Evolutionary conservation across 2,888 invertebrate species (phyloP).

Genomic region (Thysanoteuthis rhombus): DNA sequence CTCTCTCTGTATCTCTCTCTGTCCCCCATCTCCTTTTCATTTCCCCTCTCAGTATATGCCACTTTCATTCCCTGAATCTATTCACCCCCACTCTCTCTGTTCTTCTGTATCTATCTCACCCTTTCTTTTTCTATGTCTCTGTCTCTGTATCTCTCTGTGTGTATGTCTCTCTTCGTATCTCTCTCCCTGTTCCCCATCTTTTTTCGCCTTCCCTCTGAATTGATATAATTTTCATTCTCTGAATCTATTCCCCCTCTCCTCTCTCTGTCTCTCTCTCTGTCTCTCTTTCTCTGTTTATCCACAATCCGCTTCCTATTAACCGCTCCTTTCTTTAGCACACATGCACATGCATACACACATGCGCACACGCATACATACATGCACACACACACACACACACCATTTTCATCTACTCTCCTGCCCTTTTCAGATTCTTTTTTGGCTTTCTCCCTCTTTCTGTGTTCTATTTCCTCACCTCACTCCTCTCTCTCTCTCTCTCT

Average conservation of each 20-base stretch:
- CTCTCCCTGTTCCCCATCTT: not conserved
- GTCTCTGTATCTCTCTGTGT: not conserved
- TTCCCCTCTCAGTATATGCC: not conserved
- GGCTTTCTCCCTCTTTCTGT: not conserved
- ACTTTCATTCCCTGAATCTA: not conserved
- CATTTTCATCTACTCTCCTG: not conserved
- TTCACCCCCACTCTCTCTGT: not conserved
- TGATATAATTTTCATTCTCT: no score
- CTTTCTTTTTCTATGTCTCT: not conserved
- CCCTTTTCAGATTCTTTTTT: not conserved
- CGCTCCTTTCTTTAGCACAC: no score
- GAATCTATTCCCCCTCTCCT: not conserved
- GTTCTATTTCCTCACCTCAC: not conserved
- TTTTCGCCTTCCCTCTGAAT: not conserved
- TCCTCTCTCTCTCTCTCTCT: not conserved
- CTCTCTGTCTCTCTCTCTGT: not conserved
- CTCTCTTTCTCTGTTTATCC: not conserved
- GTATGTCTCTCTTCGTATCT: not conserved
- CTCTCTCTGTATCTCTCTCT: not conserved
- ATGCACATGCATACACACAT: not conserved
- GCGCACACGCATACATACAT: no score
- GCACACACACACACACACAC: no score
- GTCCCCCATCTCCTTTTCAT: no score
- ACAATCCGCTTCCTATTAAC: no score
- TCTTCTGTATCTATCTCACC: not conserved